These are phyloP conservation scores for Phoxinus phoxinus DNA, from an alignment of 2,113 vertebrate genomes.

Conservation along the genomic window DNA sequence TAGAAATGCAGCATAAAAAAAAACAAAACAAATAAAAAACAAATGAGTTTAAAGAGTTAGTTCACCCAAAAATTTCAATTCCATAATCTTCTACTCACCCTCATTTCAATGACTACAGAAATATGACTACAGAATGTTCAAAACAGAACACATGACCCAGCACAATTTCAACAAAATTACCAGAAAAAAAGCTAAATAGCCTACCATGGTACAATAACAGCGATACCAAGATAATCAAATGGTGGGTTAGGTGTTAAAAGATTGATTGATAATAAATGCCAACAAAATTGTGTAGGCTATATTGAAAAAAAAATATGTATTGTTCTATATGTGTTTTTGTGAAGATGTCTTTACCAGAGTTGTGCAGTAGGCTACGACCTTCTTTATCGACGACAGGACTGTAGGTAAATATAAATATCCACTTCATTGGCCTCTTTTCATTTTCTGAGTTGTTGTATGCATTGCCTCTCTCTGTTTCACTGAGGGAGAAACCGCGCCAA, in stretches of 20 bases:
- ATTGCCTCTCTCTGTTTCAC: neutral
- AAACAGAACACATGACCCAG: neutral
- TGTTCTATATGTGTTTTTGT: too few species aligned
- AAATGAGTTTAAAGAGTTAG: too few species aligned
- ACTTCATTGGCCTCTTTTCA: neutral
- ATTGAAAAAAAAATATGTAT: too few species aligned
- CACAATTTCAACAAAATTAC: neutral
- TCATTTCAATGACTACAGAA: neutral
- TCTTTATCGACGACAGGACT: neutral
- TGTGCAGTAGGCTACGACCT: neutral
- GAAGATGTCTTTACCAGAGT: neutral
- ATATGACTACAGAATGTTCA: neutral
- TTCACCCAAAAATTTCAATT: neutral
- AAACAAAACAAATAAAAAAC: too few species aligned
- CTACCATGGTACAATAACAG: neutral
- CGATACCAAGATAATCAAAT: neutral
- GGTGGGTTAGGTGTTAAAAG: neutral
- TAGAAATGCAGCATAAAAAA: neutral
- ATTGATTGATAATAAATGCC: neutral
- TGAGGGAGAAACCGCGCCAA: neutral
- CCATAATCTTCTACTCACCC: neutral
- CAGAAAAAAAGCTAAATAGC: neutral
- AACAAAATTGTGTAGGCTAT: too few species aligned
- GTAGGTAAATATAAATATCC: neutral
- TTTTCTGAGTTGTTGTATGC: neutral